A percentile compares a stretch with the other conserved stretches of the same genome.
Evolutionary conservation across 2,797 vertebrate species (phyloP).

Genomic region (Phylloscopus collybita): DNA sequence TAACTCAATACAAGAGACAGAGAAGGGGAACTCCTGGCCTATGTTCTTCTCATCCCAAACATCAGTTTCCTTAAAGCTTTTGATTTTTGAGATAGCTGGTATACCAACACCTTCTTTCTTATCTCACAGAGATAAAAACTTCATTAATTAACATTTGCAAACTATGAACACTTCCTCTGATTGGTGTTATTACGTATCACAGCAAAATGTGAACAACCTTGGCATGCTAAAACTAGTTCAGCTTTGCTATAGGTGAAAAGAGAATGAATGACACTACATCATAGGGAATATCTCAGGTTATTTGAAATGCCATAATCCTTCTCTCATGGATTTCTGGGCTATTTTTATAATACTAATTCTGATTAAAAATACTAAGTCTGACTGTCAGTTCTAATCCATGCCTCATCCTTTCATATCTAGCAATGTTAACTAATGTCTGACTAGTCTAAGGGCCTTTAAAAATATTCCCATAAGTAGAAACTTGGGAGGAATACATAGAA

Average conservation of each 20-base stretch:
- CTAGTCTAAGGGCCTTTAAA: neutral
- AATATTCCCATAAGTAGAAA: neutral
- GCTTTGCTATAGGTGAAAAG: neutral
- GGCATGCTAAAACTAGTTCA: neutral
- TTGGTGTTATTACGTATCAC: neutral
- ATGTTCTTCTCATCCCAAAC: neutral
- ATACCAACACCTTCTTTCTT: neutral
- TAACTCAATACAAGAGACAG: neutral
- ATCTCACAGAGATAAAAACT: neutral
- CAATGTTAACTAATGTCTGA: neutral
- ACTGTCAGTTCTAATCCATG: slow-evolving; percentile 11
- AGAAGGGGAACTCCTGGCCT: neutral
- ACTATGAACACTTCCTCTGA: neutral
- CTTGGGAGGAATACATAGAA: neutral
- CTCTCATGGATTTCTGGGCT: neutral
- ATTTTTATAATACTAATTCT: slow-evolving; percentile 45
- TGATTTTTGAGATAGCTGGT: neutral
- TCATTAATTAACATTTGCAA: neutral
- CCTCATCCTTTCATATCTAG: neutral
- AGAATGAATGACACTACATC: neutral
- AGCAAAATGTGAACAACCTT: neutral
- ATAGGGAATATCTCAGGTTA: neutral
- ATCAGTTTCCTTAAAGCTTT: neutral
- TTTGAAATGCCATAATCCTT: slow-evolving; percentile 4
- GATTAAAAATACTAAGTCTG: slow-evolving; percentile 26